Evolutionary conservation across 2,888 invertebrate species (phyloP).

Genomic region (Drosophila testacea): DNA sequence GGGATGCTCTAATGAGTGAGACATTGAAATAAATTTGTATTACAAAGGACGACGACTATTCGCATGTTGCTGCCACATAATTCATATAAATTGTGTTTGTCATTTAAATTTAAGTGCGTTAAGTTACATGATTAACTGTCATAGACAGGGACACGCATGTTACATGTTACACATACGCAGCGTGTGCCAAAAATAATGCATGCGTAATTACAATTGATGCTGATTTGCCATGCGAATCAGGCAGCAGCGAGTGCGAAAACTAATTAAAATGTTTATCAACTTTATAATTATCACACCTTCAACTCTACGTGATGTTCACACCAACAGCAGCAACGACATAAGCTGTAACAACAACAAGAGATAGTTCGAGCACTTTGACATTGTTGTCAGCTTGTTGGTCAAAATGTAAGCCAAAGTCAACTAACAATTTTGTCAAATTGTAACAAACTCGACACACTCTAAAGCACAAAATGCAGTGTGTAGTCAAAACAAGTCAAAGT

Average conservation of each 20-base stretch:
- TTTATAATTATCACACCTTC: slow-evolving; percentile 68
- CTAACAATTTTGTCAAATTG: slow-evolving; percentile 4
- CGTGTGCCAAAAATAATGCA: slow-evolving; percentile 26
- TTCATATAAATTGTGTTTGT: slow-evolving; percentile 68
- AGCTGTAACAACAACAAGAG: background rate
- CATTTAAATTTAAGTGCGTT: slow-evolving; percentile 74
- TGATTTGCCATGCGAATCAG: slow-evolving; percentile 66
- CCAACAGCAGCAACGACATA: slow-evolving; percentile 1
- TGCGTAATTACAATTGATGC: slow-evolving; percentile 71
- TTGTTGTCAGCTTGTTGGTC: slow-evolving; percentile 2
- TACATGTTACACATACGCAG: slow-evolving; percentile 62
- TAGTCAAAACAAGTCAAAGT: background rate
- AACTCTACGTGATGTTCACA: slow-evolving; percentile 34
- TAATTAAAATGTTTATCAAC: slow-evolving; percentile 80
- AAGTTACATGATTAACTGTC: slow-evolving; percentile 39
- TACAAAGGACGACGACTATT: slow-evolving; percentile 21
- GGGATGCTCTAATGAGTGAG: slow-evolving; percentile 61
- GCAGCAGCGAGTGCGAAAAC: slow-evolving; percentile 50
- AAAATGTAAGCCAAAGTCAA: slow-evolving; percentile 18
- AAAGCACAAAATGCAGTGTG: background rate
- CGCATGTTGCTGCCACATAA: slow-evolving; percentile 59
- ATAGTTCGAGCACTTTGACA: slow-evolving; percentile 7
- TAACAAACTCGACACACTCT: background rate
- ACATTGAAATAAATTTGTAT: slow-evolving; percentile 53
- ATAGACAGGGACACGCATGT: slow-evolving; percentile 27